Percentiles rank a stretch among this genome's conserved stretches.
These are phyloP conservation scores for Rhynchomys soricoides DNA, from an alignment of 2,113 vertebrate genomes.

Conservation along the genomic window DNA sequence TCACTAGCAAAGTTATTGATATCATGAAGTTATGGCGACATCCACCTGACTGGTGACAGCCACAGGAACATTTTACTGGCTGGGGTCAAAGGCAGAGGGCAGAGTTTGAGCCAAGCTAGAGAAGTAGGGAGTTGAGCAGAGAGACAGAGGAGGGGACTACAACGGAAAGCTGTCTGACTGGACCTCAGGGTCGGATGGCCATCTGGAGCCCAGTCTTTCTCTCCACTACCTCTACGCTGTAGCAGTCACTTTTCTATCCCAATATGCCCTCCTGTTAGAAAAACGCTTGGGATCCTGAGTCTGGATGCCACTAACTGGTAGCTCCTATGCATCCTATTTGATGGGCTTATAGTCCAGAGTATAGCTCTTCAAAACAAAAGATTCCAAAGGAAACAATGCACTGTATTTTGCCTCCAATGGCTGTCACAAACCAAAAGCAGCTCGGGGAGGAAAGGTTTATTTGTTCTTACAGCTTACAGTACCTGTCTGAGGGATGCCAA, in stretches of 20 bases:
- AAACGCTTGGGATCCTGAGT: neutral
- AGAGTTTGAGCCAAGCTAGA: slow-evolving; percentile 39
- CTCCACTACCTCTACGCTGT: fast-evolving
- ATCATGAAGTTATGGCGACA: slow-evolving; percentile 77
- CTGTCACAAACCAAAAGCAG: neutral
- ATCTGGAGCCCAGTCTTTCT: neutral
- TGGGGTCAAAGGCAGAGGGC: slow-evolving; percentile 68
- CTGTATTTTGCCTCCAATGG: neutral
- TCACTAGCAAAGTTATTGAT: slow-evolving; percentile 82
- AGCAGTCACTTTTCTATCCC: neutral
- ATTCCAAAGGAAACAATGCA: neutral
- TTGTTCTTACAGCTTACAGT: neutral
- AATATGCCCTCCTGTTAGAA: neutral
- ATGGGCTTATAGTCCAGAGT: neutral
- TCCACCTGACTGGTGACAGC: slow-evolving; percentile 79
- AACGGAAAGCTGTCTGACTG: neutral
- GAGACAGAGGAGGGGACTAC: slow-evolving; percentile 36
- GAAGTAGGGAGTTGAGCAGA: slow-evolving; percentile 52
- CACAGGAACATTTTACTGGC: slow-evolving; percentile 71
- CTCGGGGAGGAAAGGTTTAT: neutral
- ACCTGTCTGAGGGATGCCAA: neutral
- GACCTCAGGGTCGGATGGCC: neutral
- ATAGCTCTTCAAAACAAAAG: neutral
- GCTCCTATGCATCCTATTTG: neutral
- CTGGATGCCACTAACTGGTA: neutral